Evolutionary conservation across 2,888 invertebrate genomes (phyloP), one percentile per base, ranked within the genome.

Genomic region (Nemurella pictetii): DNA sequence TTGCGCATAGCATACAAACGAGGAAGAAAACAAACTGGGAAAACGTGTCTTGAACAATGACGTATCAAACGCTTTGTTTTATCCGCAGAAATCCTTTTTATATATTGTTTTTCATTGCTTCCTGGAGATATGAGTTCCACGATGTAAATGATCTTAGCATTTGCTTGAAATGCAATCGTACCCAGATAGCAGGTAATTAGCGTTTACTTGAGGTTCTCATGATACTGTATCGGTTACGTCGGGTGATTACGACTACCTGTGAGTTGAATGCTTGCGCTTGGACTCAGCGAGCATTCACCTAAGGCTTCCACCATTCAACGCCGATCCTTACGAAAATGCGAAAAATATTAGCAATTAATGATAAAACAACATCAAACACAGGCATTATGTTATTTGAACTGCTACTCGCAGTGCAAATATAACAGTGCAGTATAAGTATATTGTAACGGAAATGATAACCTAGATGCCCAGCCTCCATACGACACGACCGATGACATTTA

Each of bases 401-500:
- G 15, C 55, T 2, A 12, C 55, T 12, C 55, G 55, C 55, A 55
- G 20, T 55, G 20, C 55, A 55, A 55, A 55, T 55, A 55, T 55
- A 55, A 55, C 55, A 55, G 55, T 55, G 55, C 55, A 55, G 20
- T 12, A 35, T 35, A 35, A n/a, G n/a, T 55, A 55, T 55, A 20
- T 3, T 12, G 5, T 55, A 82, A 82, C 82, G 82, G 82, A 82
- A 82, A 27, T n/a, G 72, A 36, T 82, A 82, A 82, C 82, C 82
- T 82, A 82, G 82, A 28, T 82, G 29, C 27, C 29, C 55, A 82
- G 5, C 12, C 20, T 55, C 26, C 82, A 29, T 82, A n/a, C 30
- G 29, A 75, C 55, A 55, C 55, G 3, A 20, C 15, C 55, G 3
- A 12, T 55, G 55, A 55, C 55, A 55, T 55, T 55, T 55, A 20